These are phyloP conservation scores for Anabas testudineus DNA, from an alignment of 2,797 vertebrate species.

Conservation along the genomic window DNA sequence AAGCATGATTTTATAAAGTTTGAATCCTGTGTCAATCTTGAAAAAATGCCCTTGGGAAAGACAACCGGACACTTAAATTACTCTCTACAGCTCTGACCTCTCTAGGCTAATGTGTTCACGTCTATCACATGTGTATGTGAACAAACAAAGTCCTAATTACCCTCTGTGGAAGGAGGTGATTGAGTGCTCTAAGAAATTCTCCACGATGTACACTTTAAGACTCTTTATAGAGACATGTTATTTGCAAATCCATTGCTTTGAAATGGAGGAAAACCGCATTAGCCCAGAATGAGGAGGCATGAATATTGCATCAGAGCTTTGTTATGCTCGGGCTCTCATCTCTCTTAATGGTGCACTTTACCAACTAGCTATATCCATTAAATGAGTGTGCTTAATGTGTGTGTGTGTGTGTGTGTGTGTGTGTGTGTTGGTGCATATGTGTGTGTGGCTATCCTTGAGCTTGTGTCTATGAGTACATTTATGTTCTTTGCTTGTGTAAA, in stretches of 20 bases:
- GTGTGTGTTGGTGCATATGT: constrained; percentile 24
- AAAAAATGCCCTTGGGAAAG: constrained; percentile 32
- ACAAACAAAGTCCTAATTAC: constrained; percentile 64
- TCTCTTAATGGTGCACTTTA: constrained; percentile 93
- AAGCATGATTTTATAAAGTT: constrained; percentile 21
- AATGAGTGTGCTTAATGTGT: constrained; percentile 74
- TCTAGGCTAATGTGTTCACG: constrained; percentile 46
- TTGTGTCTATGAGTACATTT: constrained; percentile 28
- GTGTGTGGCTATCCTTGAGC: constrained; percentile 11
- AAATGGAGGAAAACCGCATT: constrained; percentile 81
- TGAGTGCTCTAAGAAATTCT: constrained; percentile 46
- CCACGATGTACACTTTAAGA: constrained; percentile 53
- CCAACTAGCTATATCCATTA: constrained; percentile 86
- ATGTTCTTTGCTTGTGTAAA: constrained; percentile 24
- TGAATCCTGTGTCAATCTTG: constrained; percentile 27
- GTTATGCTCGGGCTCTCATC: constrained; percentile 86
- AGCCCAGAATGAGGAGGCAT: constrained; percentile 85
- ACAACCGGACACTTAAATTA: constrained; percentile 32
- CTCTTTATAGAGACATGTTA: constrained; percentile 63
- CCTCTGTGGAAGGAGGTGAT: constrained; percentile 53
- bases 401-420: constrained; percentile 37
- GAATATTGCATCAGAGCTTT: constrained; percentile 91
- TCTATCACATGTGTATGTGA: constrained; percentile 48
- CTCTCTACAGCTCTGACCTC: constrained; percentile 36
- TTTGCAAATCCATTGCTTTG: constrained; percentile 75